These are phyloP conservation scores for Norana najaformis DNA, from an alignment of 2,888 invertebrate genomes.

Conservation along the genomic window DNA sequence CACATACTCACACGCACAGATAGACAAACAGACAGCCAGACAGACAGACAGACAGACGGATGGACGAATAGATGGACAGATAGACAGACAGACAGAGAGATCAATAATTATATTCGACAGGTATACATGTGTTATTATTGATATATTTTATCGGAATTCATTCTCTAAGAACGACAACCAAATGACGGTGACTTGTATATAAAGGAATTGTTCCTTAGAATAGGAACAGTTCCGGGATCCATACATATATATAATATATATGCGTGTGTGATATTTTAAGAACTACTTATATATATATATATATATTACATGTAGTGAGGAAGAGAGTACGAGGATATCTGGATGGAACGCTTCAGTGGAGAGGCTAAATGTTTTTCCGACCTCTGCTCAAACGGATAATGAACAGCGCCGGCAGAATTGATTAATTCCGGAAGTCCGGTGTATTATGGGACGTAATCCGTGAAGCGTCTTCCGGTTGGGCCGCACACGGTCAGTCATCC, in stretches of 20 bases:
- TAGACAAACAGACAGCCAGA: too few relatives aligned
- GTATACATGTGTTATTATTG: not conserved
- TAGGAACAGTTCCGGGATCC: not conserved
- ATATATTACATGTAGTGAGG: not conserved
- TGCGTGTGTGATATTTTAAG: too few relatives aligned
- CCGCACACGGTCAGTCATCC: not conserved
- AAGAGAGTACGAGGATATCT: not conserved
- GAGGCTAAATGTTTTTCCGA: slow-evolving; percentile 14
- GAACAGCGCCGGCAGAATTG: not conserved
- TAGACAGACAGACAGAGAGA: not conserved
- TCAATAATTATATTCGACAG: not conserved
- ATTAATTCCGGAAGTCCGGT: slow-evolving; percentile 14
- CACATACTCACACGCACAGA: too few relatives aligned
- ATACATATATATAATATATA: too few relatives aligned
- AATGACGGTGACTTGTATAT: not conserved
- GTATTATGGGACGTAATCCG: slow-evolving; percentile 20
- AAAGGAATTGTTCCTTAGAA: not conserved
- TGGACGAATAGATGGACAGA: not conserved
- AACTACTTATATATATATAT: too few relatives aligned
- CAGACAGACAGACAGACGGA: too few relatives aligned
- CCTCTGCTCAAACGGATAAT: not conserved
- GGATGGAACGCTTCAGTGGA: not conserved
- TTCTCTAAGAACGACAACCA: not conserved
- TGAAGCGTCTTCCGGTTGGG: not conserved
- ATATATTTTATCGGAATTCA: not conserved